These are phyloP conservation scores for Carcinoscorpius rotundicauda DNA, from an alignment of 1,140 invertebrate species.

Conservation along the genomic window DNA sequence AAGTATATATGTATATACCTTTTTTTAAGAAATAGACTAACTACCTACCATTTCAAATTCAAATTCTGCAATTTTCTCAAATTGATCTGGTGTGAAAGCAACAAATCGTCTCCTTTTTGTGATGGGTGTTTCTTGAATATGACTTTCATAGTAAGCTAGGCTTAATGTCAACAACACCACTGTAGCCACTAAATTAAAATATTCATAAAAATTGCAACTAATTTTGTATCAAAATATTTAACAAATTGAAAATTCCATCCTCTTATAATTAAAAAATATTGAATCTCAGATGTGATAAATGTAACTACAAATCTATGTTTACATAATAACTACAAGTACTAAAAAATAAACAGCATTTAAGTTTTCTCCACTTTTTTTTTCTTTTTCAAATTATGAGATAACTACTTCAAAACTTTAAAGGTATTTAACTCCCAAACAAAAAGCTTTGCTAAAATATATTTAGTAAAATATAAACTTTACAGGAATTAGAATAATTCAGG, in stretches of 20 bases:
- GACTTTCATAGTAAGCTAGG: conserved; percentile 32
- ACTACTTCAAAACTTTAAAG: too few relatives aligned
- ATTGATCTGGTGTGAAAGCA: conserved; percentile 36
- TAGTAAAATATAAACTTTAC: too few relatives aligned
- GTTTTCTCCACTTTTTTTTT: too few relatives aligned
- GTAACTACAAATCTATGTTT: conserved; percentile 36
- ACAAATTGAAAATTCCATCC: neutral
- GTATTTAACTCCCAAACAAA: too few relatives aligned
- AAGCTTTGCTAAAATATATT: too few relatives aligned
- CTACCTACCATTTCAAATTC: conserved; percentile 26
- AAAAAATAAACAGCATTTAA: conserved; percentile 25
- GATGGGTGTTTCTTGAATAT: conserved; percentile 38
- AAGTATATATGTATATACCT: neutral
- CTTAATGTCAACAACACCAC: neutral
- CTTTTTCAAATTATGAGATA: too few relatives aligned
- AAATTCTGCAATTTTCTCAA: conserved; percentile 29
- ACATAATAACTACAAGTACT: conserved; percentile 39
- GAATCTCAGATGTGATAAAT: neutral
- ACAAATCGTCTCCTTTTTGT: conserved; percentile 40
- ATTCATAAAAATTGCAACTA: neutral
- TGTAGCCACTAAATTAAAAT: neutral
- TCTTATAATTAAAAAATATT: conserved; percentile 1
- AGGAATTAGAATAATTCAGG: too few relatives aligned
- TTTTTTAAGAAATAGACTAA: conserved; percentile 21
- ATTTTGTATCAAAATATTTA: neutral